A percentile compares a stretch with the other conserved stretches of the same genome.
Conservation (phyloP, 2,888 invertebrate species). For the Caenorhabditis imperialis region DNA sequence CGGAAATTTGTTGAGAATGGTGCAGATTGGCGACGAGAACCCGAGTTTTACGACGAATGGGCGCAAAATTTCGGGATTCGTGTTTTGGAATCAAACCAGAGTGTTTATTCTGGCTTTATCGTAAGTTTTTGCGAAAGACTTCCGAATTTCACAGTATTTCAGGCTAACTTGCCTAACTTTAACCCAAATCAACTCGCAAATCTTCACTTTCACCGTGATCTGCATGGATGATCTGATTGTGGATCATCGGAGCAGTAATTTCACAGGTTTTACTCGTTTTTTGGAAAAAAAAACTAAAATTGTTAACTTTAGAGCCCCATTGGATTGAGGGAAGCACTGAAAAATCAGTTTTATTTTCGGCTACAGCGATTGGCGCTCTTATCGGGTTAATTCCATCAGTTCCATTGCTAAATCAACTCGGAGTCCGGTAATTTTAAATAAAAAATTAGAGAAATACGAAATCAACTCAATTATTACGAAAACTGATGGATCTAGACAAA, state of each 20-base stretch:
- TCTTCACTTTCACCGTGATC: conserved; percentile 54
- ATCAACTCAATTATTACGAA: too few relatives aligned
- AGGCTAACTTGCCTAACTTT: conserved; percentile 38
- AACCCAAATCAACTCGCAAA: conserved; percentile 44
- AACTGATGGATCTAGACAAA: too few relatives aligned
- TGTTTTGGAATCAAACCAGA: conserved; percentile 41
- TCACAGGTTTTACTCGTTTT: conserved; percentile 7
- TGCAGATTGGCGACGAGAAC: conserved; percentile 23
- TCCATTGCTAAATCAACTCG: conserved; percentile 26
- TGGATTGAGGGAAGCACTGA: conserved; percentile 49
- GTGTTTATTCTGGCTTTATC: conserved; percentile 31
- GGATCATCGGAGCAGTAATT: conserved; percentile 22
- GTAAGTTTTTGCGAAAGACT: conserved; percentile 30
- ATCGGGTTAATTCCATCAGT: conserved; percentile 43
- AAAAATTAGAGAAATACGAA: too few relatives aligned
- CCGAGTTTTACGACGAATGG: background rate
- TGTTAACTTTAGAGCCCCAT: conserved; percentile 25
- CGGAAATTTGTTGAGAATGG: conserved; percentile 11
- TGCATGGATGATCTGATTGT: conserved; percentile 45
- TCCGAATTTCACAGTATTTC: conserved; percentile 1
- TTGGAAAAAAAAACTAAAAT: background rate
- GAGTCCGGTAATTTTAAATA: conserved; percentile 37
- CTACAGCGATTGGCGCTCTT: conserved; percentile 39
- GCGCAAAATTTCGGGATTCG: conserved; percentile 38
- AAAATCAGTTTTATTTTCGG: conserved; percentile 45